phyloP scores from a whole-genome alignment of 1,140 invertebrate species.

The Planococcus citri region DNA sequence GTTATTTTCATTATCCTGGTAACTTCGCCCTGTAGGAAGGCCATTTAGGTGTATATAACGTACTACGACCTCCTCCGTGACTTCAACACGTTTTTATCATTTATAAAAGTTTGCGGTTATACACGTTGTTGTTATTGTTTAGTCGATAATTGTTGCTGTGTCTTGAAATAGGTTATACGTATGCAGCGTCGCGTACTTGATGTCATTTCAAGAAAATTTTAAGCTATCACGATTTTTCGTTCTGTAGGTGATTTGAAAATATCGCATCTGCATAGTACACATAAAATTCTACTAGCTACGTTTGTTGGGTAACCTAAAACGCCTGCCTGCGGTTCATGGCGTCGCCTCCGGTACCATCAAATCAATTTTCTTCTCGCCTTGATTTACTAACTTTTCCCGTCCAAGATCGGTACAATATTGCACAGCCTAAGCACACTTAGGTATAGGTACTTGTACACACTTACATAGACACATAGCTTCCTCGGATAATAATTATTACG shows the following conservation, averaged over 20 bases:
- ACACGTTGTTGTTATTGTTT: background rate
- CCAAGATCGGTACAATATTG: too few species aligned
- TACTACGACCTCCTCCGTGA: background rate
- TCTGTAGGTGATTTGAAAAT: background rate
- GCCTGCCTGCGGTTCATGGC: background rate
- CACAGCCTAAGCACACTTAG: too few species aligned
- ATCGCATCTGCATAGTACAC: background rate
- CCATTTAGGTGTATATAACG: background rate
- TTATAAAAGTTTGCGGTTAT: background rate
- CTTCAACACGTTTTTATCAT: background rate
- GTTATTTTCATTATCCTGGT: background rate
- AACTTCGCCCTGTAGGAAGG: background rate
- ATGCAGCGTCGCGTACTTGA: background rate
- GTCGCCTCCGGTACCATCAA: background rate
- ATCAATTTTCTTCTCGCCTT: background rate
- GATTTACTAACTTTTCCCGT: too few species aligned
- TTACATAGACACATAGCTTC: background rate
- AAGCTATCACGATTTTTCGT: background rate
- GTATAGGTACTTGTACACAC: too few species aligned
- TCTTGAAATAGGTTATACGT: background rate
- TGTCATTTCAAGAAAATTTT: conserved; percentile 1
- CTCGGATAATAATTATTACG: background rate
- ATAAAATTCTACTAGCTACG: too few species aligned
- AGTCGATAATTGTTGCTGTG: background rate
- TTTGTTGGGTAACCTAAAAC: background rate